Percentiles rank a stretch among this genome's conserved stretches.
Evolutionary conservation across 2,888 invertebrate species (phyloP).

Genomic region (Plebejus anna): DNA sequence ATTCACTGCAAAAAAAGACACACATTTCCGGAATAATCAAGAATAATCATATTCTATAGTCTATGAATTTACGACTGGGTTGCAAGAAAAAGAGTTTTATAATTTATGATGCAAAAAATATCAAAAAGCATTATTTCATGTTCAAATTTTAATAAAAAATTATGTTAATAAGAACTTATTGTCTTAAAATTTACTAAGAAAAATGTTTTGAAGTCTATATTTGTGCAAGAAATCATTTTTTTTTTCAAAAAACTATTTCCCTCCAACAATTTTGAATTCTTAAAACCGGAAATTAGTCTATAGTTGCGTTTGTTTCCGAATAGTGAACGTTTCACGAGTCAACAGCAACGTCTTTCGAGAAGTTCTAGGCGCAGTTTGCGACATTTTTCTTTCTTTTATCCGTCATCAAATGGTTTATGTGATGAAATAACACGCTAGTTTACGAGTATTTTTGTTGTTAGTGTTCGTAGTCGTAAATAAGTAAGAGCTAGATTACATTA

Average conservation of each 20-base stretch:
- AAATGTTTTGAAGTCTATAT: conserved; percentile 8
- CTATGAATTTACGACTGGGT: conserved; percentile 55
- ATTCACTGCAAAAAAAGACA: conserved; percentile 50
- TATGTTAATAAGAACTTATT: neutral
- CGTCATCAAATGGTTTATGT: conserved; percentile 78
- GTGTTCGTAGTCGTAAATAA: conserved; percentile 79
- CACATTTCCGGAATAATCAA: conserved; percentile 75
- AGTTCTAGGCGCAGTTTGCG: conserved; percentile 78
- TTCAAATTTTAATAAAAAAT: neutral
- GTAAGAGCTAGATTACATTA: conserved; percentile 77
- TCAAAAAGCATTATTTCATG: neutral
- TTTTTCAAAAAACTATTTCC: conserved; percentile 46
- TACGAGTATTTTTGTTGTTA: conserved; percentile 73
- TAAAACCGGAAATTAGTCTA: conserved; percentile 76
- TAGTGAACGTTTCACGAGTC: conserved; percentile 81
- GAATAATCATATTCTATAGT: conserved; percentile 59
- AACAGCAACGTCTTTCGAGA: conserved; percentile 81
- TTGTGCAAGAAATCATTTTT: conserved; percentile 31
- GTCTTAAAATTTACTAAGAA: neutral
- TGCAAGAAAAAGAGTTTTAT: conserved; percentile 37
- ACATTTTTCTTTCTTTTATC: conserved; percentile 79
- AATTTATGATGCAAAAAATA: neutral
- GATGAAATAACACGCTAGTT: conserved; percentile 78
- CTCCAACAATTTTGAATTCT: conserved; percentile 70
- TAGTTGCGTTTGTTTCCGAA: conserved; percentile 80